Evolutionary conservation across 2,797 vertebrate genomes (phyloP).

Genomic region (Philypnodon macrostomus): DNA sequence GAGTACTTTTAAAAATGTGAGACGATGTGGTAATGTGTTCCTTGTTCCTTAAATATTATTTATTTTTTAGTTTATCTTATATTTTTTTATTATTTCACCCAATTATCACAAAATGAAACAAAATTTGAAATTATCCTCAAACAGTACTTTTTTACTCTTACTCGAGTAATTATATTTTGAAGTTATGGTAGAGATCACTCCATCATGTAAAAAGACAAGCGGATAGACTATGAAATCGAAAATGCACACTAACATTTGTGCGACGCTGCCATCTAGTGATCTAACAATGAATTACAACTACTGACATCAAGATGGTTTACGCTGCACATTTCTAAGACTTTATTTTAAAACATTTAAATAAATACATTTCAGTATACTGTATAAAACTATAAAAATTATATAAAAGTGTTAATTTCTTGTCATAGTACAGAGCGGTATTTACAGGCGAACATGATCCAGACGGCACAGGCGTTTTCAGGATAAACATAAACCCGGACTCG

Average conservation of each 20-base stretch:
- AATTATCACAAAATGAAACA: too few relatives aligned
- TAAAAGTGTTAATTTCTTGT: slow-evolving; percentile 21
- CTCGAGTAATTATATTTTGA: too few relatives aligned
- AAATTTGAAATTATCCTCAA: too few relatives aligned
- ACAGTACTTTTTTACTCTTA: too few relatives aligned
- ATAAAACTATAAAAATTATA: slow-evolving; percentile 33
- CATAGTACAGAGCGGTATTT: slow-evolving; percentile 94
- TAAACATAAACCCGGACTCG: slow-evolving; percentile 90
- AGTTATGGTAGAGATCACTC: too few relatives aligned
- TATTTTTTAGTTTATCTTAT: too few relatives aligned
- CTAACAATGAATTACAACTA: slow-evolving; percentile 62
- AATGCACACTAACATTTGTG: slow-evolving; percentile 23
- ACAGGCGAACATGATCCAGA: slow-evolving; percentile 99
- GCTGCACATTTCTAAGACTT: slow-evolving; percentile 23
- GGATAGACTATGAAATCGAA: too few relatives aligned
- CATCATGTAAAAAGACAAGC: too few relatives aligned
- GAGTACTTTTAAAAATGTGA: too few relatives aligned
- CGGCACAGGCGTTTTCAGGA: slow-evolving; percentile 89
- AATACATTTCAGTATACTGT: slow-evolving; percentile 31
- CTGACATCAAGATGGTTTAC: background rate
- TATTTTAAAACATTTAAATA: slow-evolving; percentile 60
- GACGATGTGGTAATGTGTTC: too few relatives aligned
- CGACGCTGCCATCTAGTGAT: slow-evolving; percentile 60
- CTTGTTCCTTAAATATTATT: too few relatives aligned
- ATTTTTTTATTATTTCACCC: too few relatives aligned